These are phyloP conservation scores for Lampris megalopsis DNA, from an alignment of 2,113 vertebrate species.

Conservation along the genomic window DNA sequence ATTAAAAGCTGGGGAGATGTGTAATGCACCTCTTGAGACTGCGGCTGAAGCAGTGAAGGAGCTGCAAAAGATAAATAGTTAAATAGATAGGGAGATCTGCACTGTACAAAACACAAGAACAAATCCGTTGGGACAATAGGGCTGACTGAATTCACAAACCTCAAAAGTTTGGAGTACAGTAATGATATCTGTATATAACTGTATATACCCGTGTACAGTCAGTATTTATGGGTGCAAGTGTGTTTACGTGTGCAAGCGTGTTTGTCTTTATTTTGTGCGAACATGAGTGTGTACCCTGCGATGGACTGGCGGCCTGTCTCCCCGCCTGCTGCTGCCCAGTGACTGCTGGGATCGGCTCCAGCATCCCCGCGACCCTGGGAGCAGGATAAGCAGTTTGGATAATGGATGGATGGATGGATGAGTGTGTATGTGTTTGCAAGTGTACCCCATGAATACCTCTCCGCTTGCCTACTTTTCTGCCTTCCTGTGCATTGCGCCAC, in stretches of 20 bases:
- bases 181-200: conserved; percentile 82
- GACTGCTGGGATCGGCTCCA: no score
- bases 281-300: not conserved
- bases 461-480: conserved; percentile 37
- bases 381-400: no score
- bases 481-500: conserved; percentile 34
- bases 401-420: no score
- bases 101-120: conserved; percentile 62
- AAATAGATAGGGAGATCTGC: conserved; percentile 51
- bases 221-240: conserved; percentile 43
- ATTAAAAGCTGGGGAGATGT: not conserved
- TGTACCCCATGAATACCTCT: conserved; percentile 29
- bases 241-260: conserved; percentile 26
- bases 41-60: conserved; percentile 7
- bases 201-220: conserved; percentile 74
- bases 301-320: no score
- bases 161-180: conserved; percentile 79
- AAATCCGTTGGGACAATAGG: conserved; percentile 84
- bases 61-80: conserved; percentile 15
- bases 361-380: no score
- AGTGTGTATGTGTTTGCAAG: conserved; percentile 33
- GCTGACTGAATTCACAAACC: conserved; percentile 84
- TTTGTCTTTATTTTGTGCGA: conserved; percentile 20
- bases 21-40: conserved; percentile 28
- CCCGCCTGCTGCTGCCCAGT: no score